phyloP scores from a whole-genome alignment of 2,888 invertebrate genomes.

The Caenorhabditis auriculariae region DNA sequence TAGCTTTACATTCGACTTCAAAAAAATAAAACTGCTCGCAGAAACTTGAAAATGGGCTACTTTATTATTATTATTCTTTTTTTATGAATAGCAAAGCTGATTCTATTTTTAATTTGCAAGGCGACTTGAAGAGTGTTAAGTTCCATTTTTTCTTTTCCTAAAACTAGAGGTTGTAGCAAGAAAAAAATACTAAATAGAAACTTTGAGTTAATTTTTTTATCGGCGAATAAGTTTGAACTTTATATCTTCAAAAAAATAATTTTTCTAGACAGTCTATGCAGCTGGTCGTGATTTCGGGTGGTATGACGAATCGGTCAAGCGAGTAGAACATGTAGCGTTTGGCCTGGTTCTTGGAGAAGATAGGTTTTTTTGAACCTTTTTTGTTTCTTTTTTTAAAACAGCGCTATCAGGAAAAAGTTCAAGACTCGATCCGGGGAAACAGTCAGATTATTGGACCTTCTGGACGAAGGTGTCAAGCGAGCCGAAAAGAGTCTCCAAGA shows the following conservation, averaged over 20 bases:
- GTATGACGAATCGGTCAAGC: conserved; percentile 71
- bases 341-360: conserved; percentile 97
- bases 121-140: too few relatives aligned
- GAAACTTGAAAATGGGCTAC: too few relatives aligned
- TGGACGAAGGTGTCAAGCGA: conserved; percentile 78
- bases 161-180: too few relatives aligned
- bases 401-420: conserved; percentile 81
- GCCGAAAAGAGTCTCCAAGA: conserved; percentile 66
- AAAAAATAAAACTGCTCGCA: too few relatives aligned
- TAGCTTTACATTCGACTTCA: too few relatives aligned
- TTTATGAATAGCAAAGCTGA: too few relatives aligned
- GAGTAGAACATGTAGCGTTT: conserved; percentile 88
- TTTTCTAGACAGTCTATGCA: conserved; percentile 72
- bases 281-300: conserved; percentile 81
- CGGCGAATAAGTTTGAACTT: too few relatives aligned
- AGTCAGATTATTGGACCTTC: conserved; percentile 80
- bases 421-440: conserved; percentile 97
- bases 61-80: too few relatives aligned
- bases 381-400: neutral
- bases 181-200: too few relatives aligned
- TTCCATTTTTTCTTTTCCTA: neutral
- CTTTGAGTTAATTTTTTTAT: too few relatives aligned
- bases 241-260: too few relatives aligned
- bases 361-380: conserved; percentile 68
- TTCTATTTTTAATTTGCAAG: too few relatives aligned